These are phyloP conservation scores for Penaeus monodon DNA, from an alignment of 2,888 invertebrate genomes.

Conservation along the genomic window DNA sequence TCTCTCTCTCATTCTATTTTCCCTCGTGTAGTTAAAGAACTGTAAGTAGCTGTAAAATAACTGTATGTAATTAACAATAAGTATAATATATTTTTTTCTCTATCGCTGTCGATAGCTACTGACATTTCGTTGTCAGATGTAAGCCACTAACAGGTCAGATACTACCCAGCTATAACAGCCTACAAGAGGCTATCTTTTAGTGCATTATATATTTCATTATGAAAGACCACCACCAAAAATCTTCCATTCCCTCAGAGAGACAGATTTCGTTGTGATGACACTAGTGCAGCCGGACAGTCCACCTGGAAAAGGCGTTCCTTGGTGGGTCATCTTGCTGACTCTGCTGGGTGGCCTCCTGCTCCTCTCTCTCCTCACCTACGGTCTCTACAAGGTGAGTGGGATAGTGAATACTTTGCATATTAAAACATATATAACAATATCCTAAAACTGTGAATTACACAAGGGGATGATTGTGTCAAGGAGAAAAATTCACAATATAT, in stretches of 20 bases:
- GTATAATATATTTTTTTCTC: too few relatives aligned
- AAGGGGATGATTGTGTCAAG: background rate
- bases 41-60: too few relatives aligned
- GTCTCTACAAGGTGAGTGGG: conserved; percentile 87
- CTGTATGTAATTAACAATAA: too few relatives aligned
- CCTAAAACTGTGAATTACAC: too few relatives aligned
- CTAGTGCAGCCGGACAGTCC: conserved; percentile 9
- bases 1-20: background rate
- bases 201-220: too few relatives aligned
- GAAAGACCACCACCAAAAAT: too few relatives aligned
- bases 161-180: too few relatives aligned
- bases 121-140: too few relatives aligned
- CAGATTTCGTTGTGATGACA: background rate
- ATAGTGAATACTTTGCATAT: background rate
- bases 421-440: background rate
- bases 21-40: background rate
- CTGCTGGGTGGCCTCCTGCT: conserved; percentile 86
- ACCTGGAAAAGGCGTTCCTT: conserved; percentile 14
- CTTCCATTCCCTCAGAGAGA: conserved; percentile 18
- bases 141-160: too few relatives aligned
- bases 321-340: conserved; percentile 85
- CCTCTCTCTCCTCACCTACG: conserved; percentile 82
- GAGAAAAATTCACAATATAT: too few relatives aligned
- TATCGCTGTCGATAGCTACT: too few relatives aligned
- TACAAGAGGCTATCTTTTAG: too few relatives aligned